phyloP scores from a whole-genome alignment of 2,888 invertebrate species.

The Drosophila rellima region DNA sequence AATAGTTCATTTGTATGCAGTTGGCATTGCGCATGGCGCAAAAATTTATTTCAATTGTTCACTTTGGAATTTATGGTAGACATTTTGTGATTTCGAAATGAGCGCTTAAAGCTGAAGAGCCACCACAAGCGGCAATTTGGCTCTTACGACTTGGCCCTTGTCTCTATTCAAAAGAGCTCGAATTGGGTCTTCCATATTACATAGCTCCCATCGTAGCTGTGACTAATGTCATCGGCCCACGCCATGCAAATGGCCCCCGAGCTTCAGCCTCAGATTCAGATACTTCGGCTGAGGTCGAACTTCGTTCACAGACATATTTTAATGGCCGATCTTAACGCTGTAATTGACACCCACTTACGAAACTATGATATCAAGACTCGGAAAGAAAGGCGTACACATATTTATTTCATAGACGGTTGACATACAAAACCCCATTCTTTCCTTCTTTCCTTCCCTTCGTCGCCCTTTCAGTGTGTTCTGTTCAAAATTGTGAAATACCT shows the following conservation, averaged over 20 bases:
- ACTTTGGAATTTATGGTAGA: constrained; percentile 83
- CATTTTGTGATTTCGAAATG: constrained; percentile 82
- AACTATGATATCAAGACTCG: constrained; percentile 47
- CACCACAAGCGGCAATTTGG: constrained; percentile 46
- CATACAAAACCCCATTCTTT: constrained; percentile 20
- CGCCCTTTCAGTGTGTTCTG: constrained; percentile 2
- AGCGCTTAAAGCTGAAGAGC: constrained; percentile 58
- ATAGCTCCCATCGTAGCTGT: constrained; percentile 50
- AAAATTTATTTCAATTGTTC: constrained; percentile 84
- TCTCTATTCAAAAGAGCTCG: constrained; percentile 15
- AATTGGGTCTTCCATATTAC: constrained; percentile 51
- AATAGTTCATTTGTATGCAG: constrained; percentile 82
- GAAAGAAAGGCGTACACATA: constrained; percentile 38
- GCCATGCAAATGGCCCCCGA: constrained; percentile 50
- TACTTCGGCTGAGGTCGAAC: constrained; percentile 42
- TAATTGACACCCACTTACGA: constrained; percentile 82
- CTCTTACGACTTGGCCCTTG: constrained; percentile 34
- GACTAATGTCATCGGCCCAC: constrained; percentile 80
- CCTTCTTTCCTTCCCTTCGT: constrained; percentile 2
- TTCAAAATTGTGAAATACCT: constrained; percentile 56
- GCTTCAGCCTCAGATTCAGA: constrained; percentile 4
- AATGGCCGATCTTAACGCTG: constrained; percentile 40
- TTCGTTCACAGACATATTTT: constrained; percentile 19
- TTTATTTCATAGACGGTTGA: constrained; percentile 32
- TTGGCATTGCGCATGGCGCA: constrained; percentile 80